phyloP scores from a whole-genome alignment of 2,888 invertebrate species.

The Tineola bisselliella region DNA sequence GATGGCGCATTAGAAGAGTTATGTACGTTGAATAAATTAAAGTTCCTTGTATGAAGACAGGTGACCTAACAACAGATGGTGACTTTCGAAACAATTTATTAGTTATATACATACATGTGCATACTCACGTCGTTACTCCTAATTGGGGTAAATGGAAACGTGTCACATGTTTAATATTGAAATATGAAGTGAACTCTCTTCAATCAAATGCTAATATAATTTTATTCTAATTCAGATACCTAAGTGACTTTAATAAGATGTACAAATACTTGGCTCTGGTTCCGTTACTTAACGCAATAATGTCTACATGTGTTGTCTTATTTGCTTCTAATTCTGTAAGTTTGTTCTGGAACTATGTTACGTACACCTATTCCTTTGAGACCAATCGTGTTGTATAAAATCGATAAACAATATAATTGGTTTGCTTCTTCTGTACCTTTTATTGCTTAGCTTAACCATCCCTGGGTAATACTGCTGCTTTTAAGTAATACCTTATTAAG shows the following conservation, averaged over 20 bases:
- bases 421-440: no score
- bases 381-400: no score
- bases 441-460: no score
- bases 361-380: neutral
- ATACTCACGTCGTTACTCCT: no score
- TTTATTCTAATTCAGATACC: neutral
- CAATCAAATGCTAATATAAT: no score
- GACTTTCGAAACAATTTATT: neutral
- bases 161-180: no score
- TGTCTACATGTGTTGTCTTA: neutral
- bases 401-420: no score
- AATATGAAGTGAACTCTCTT: no score
- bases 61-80: neutral
- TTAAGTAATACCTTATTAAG: no score
- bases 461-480: no score
- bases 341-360: neutral
- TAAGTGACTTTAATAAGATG: neutral
- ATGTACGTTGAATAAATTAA: neutral
- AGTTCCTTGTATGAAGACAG: neutral
- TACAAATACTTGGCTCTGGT: neutral
- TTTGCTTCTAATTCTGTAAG: conserved; percentile 1
- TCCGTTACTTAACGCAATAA: neutral
- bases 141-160: no score
- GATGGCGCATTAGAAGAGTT: neutral
- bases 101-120: no score